Evolutionary conservation across 2,797 vertebrate genomes (phyloP), one percentile per base, ranked within the genome.

Genomic region (Vultur gryphus): DNA sequence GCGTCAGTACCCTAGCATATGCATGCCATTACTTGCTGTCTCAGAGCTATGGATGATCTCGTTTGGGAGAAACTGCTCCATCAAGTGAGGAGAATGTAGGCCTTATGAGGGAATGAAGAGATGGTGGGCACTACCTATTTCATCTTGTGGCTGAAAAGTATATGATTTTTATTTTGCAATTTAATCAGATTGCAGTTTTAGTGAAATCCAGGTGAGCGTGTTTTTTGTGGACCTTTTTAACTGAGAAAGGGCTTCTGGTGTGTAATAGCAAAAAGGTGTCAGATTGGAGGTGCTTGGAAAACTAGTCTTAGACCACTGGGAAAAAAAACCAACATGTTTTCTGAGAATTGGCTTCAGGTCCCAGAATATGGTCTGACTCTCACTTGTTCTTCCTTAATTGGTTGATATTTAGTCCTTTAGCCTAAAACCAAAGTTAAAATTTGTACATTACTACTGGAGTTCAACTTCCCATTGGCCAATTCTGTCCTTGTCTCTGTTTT

Each of bases 231-330:
- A 69, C 26, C 14, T 46, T 52, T 82, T 78, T 29, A 61, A 52
- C 24, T 65, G 67, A 61, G 67, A 67, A 94, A 1, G 33, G 54
- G 51, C 78, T 87, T 67, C 65, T 91, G 69, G 19, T 78, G 31
- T 71, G 28, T 73, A 66, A 44, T 35, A 93, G 69, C 43, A 75
- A 62, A 66, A 80, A 64, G 57, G 39, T 84, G 66, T 91, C 89
- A 95, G 62, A 26, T 46, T 75, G 23, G 94, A 96, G 90, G 87
- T 95, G 89, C 96, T 93, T 90, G 88, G 90, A 97, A 95, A 87
- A 91, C 49, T 82, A 28, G 33, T 54, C 39, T 73, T 41, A 61
- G 78, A 84, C 69, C 41, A 48, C 19, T 78, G 75, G 67, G 35
- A n/a, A 29, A 80, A 52, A 71, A 46, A 52, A 8, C 6, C 14